Evolutionary conservation across 1,140 invertebrate species (phyloP).

Genomic region (Drosophila tani): DNA sequence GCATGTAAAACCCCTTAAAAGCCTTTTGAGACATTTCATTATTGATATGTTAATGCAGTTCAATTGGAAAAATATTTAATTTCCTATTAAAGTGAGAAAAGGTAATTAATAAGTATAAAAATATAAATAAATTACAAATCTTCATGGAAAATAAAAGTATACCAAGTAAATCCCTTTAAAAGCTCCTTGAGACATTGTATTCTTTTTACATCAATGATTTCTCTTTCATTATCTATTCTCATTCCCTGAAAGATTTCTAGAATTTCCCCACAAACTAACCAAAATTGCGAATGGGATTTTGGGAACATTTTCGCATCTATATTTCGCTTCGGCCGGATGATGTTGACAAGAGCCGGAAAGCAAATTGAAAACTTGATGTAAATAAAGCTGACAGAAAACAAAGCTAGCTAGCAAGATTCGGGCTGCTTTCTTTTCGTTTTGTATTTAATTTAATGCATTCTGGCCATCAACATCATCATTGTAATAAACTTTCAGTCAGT

Average conservation of each 20-base stretch:
- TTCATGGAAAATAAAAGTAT: too few species aligned
- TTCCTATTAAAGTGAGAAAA: background rate
- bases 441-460: constrained; percentile 78
- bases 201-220: background rate
- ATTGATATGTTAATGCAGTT: too few species aligned
- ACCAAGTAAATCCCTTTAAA: too few species aligned
- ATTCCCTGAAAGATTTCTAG: background rate
- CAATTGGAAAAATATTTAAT: too few species aligned
- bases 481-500: constrained; percentile 59
- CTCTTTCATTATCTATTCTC: background rate
- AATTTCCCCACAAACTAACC: constrained; percentile 2
- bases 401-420: constrained; percentile 36
- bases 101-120: too few species aligned
- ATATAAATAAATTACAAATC: too few species aligned
- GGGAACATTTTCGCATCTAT: constrained; percentile 21
- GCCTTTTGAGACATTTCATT: too few species aligned
- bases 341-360: constrained; percentile 73
- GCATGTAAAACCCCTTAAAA: too few species aligned
- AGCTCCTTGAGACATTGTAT: background rate
- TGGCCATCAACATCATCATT: constrained; percentile 51
- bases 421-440: constrained; percentile 64
- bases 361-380: constrained; percentile 73
- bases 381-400: constrained; percentile 57
- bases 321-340: constrained; percentile 43
- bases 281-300: constrained; percentile 6